Conservation (phyloP, 2,113 vertebrate genomes). For the Neopipo cinnamomea region DNA sequence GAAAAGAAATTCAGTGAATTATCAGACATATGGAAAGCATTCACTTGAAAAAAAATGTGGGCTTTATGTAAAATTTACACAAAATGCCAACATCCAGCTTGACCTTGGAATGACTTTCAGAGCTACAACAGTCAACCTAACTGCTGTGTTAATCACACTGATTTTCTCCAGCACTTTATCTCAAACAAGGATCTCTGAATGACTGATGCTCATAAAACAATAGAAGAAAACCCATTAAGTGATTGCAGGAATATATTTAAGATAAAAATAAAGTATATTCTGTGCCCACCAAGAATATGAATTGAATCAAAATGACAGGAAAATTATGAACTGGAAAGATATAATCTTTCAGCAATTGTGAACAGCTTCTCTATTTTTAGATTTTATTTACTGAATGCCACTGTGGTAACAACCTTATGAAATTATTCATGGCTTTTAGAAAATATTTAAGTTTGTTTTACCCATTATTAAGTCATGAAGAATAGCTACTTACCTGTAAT, state of each 20-base stretch:
- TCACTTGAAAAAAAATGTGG: background rate
- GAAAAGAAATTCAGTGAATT: background rate
- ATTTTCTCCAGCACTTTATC: constrained; percentile 14
- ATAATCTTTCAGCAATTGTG: background rate
- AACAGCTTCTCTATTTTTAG: background rate
- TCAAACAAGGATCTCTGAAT: constrained; percentile 10
- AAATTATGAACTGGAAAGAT: background rate
- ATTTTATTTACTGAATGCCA: background rate
- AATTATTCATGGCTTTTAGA: background rate
- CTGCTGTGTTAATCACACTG: constrained; percentile 46
- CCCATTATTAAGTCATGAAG: background rate
- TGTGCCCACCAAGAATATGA: background rate
- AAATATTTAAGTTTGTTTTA: background rate
- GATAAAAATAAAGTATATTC: background rate
- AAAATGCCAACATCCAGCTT: background rate
- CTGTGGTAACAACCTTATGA: background rate
- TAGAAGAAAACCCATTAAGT: background rate
- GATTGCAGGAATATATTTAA: background rate
- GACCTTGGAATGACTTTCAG: background rate
- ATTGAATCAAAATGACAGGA: background rate
- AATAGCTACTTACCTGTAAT: background rate
- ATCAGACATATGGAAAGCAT: background rate
- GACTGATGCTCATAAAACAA: background rate
- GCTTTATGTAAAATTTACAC: background rate
- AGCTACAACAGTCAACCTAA: background rate